Evolutionary conservation across 1,140 invertebrate genomes (phyloP), one percentile per base, ranked within the genome.

Genomic region (Aleiodes sp.): DNA sequence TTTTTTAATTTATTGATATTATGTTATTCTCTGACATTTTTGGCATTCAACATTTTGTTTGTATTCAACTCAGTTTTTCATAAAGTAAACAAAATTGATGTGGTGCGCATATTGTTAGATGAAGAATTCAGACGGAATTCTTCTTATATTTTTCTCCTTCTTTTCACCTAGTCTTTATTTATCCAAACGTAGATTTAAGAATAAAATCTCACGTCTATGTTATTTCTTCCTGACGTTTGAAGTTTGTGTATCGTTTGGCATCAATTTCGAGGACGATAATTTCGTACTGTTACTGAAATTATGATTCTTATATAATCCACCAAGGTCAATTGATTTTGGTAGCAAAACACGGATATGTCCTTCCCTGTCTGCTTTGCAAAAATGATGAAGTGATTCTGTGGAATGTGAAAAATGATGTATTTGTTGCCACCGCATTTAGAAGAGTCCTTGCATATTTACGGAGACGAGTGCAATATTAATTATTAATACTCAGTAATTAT

Each of bases 201-300:
- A 28, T 57, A 9, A 57, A 57, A 14, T 28, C 7, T 21, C 26
- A 57, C 28, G 26, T 43, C 9, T 43, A 12, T n/a, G 9, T 12
- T 57, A 57, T 57, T 12, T 28, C 52, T 28, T 57, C 52, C 52
- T 57, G 21, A 14, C 6, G 4, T 8, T 12, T 6, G n/a, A 16
- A 9, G 21, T 28, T 19, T 28, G 41, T 46, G 21, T 57, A 57
- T 28, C 10, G 52, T 29, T 57, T 57, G 52, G 52, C 52, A 57
- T 57, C 19, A 57, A 2, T 46, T 57, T 57, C 52, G 52, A 57
- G 52, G 52, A 21, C 52, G 28, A 28, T 57, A 24, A 57, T 57
- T 28, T 57, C 52, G 10, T 24, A 28, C 10, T 26, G 26, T n/a
- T 19, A 57, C 52, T 24, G 52, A 24, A 57, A 57, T 57, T 57